Evolutionary conservation across 2,113 vertebrate genomes (phyloP).

Genomic region (Lontra canadensis): DNA sequence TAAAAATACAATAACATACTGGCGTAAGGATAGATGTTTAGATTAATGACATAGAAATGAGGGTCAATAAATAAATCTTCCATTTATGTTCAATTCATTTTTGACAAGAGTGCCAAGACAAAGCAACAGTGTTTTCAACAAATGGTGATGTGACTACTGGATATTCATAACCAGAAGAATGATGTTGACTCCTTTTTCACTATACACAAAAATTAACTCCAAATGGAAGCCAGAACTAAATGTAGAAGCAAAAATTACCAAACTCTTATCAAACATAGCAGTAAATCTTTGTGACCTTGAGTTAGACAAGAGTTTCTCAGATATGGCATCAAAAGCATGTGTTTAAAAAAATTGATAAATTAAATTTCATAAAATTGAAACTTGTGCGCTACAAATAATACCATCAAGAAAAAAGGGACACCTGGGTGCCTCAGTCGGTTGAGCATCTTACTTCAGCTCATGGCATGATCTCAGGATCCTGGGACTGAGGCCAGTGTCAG

Average conservation of each 20-base stretch:
- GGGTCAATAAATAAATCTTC: slow-evolving; percentile 24
- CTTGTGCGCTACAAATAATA: slow-evolving; percentile 21
- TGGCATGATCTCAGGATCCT: neutral
- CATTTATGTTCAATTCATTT: neutral
- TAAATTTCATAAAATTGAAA: neutral
- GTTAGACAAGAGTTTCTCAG: slow-evolving; percentile 1
- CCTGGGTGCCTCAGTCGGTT: neutral
- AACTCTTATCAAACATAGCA: neutral
- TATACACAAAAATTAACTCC: neutral
- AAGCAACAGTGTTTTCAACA: neutral
- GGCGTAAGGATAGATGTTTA: neutral
- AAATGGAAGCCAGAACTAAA: neutral
- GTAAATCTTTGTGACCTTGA: neutral
- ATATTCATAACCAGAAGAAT: neutral
- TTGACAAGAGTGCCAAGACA: neutral
- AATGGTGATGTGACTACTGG: neutral
- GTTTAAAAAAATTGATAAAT: neutral
- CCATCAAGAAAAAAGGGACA: neutral
- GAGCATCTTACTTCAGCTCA: neutral
- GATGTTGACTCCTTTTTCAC: neutral
- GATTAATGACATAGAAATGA: neutral
- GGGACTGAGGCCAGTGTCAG: neutral
- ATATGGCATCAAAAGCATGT: neutral
- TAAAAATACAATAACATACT: neutral
- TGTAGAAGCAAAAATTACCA: neutral